These are phyloP conservation scores for Calameuta filiformis DNA, from an alignment of 2,888 invertebrate genomes.

Conservation along the genomic window DNA sequence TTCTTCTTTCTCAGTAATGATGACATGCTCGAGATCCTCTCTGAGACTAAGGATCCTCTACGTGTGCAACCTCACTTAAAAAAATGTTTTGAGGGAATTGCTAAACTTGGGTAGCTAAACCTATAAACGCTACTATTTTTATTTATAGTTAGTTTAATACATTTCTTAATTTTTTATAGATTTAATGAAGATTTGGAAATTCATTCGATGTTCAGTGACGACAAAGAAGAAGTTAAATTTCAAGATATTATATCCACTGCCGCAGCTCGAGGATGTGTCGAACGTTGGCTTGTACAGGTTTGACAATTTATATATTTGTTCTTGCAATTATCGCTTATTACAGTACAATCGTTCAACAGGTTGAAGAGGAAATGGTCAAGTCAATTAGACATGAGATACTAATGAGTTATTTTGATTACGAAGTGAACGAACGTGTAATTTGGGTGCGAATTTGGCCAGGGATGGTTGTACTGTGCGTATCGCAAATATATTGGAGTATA, in stretches of 20 bases:
- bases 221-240: slow-evolving; percentile 78
- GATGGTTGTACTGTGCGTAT: slow-evolving; percentile 82
- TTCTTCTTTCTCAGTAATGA: slow-evolving; percentile 93
- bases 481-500: slow-evolving; percentile 86
- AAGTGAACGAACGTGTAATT: slow-evolving; percentile 69
- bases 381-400: slow-evolving; percentile 78
- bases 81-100: slow-evolving; percentile 90
- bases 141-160: neutral
- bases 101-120: slow-evolving; percentile 69
- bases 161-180: slow-evolving; percentile 41
- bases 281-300: slow-evolving; percentile 82
- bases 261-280: slow-evolving; percentile 84
- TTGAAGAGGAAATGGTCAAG: slow-evolving; percentile 83
- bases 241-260: slow-evolving; percentile 74
- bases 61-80: slow-evolving; percentile 87
- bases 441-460: slow-evolving; percentile 87
- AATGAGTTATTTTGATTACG: slow-evolving; percentile 75
- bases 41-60: slow-evolving; percentile 87
- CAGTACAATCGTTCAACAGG: slow-evolving; percentile 64
- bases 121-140: neutral
- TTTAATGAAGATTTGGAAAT: slow-evolving; percentile 81
- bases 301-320: neutral
- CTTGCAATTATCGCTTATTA: neutral
- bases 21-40: slow-evolving; percentile 89
- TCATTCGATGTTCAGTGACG: slow-evolving; percentile 80